phyloP scores from a whole-genome alignment of 1,140 invertebrate genomes.

The Bombus pascuorum region DNA sequence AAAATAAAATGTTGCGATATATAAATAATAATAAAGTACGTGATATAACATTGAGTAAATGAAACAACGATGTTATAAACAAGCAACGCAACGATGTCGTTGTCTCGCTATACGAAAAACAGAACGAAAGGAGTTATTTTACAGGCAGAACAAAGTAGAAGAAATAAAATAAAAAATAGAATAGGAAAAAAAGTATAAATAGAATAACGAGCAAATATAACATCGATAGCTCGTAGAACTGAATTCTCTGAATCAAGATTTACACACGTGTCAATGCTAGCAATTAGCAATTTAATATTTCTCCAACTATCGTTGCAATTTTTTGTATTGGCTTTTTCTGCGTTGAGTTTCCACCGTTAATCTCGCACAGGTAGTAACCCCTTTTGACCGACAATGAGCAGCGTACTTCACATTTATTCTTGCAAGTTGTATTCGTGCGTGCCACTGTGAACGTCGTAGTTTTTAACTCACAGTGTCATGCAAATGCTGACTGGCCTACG shows the following conservation, averaged over 20 bases:
- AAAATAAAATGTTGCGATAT: too few species aligned
- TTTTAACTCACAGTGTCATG: constrained; percentile 52
- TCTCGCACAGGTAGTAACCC: constrained; percentile 21
- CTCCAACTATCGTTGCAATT: not conserved
- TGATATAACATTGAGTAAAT: too few species aligned
- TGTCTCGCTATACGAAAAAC: too few species aligned
- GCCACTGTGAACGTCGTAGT: constrained; percentile 12
- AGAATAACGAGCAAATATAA: not conserved
- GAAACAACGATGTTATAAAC: too few species aligned
- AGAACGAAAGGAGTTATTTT: too few species aligned
- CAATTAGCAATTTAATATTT: not conserved
- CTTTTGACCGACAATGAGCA: constrained; percentile 20
- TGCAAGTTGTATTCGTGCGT: constrained; percentile 10
- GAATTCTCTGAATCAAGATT: not conserved
- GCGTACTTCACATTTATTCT: constrained; percentile 24
- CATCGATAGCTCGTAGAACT: not conserved
- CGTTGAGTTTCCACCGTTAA: constrained; percentile 15
- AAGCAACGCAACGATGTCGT: too few species aligned
- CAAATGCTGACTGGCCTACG: constrained; percentile 49
- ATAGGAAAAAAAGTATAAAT: not conserved
- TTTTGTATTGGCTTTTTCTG: not conserved
- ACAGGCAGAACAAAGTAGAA: not conserved
- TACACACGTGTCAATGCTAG: not conserved
- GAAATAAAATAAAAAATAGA: not conserved
- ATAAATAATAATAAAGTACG: too few species aligned